Base-by-base conservation (phyloP, 1,140 invertebrate genomes). In the Elysia chlorotica region DNA sequence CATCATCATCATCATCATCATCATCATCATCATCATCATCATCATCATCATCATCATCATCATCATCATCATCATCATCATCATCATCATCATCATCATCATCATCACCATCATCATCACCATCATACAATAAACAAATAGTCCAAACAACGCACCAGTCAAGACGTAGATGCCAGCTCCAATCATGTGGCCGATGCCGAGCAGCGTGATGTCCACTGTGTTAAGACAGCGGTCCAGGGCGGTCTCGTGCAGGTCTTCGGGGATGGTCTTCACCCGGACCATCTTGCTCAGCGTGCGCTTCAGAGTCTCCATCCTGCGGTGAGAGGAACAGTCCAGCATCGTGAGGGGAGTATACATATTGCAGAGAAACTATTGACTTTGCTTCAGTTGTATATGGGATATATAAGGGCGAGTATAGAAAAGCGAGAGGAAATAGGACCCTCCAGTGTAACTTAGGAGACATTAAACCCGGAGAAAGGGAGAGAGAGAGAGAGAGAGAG, bases 111-210 rank as follows among this genome's bases (percentile, higher is more conserved):
- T 30, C 56, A 59, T 59, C 28, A 48, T 48, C 41, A 48, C n/a
- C 41, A 48, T 48, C 41, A 48, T 48, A n/a, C n/a, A n/a, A n/a
- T n/a, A n/a, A n/a, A n/a, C n/a, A n/a, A n/a, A n/a, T n/a, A n/a
- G n/a, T n/a, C n/a, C 14, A 94, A 94, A 2, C 95, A 91, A 14
- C 65, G 25, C 94, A 96, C 82, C 84, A 17, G 85, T 83, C 2
- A 86, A 68, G 2, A 87, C 85, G 68, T 85, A 87, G 28, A 87
- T 82, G 10, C 96, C 96, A 71, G 95, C 95, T 17, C 96, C 96
- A 3, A 96, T 92, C 4, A 95, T 97, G 85, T 96, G 95, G 5
- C 95, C 95, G 36, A 97, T 92, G 65, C 95, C 95, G 93, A 88
- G 94, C 53, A 97, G 88, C 10, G 82, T 82, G 36, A 85, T 78